Evolutionary conservation across 92 coral and sea anemone species (phyloP).

Genomic region (Zoanthus sansibaricus): DNA sequence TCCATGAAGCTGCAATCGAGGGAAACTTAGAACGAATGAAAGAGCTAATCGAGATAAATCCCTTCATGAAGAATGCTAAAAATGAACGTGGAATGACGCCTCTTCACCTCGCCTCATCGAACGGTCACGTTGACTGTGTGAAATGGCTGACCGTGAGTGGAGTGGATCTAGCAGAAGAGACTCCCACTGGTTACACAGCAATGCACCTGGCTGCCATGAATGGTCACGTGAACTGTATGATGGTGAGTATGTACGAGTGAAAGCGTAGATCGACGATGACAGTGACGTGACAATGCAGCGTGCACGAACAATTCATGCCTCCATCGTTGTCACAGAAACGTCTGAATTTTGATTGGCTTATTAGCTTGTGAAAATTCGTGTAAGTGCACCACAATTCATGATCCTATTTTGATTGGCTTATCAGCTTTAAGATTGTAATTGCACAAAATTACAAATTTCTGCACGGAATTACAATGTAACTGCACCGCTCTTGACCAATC

Average conservation of each 20-base stretch:
- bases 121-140: slow-evolving; percentile 94
- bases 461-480: no score
- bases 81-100: slow-evolving; percentile 97
- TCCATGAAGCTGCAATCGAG: slow-evolving; percentile 88
- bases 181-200: slow-evolving; percentile 98
- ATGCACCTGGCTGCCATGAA: slow-evolving; percentile 99
- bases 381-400: no score
- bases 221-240: slow-evolving; percentile 99
- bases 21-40: slow-evolving; percentile 91
- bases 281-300: no score
- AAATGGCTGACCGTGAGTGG: slow-evolving; percentile 97
- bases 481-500: no score
- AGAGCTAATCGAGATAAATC: slow-evolving; percentile 81
- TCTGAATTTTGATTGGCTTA: no score
- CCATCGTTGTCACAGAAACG: no score
- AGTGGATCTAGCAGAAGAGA: slow-evolving; percentile 91
- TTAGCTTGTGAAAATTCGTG: no score
- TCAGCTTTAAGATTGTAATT: no score
- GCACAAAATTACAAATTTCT: no score
- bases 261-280: background rate
- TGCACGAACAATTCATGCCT: no score
- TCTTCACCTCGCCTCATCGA: slow-evolving; percentile 89
- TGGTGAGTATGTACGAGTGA: slow-evolving; percentile 69
- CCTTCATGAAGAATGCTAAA: slow-evolving; percentile 75
- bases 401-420: no score